These are phyloP conservation scores for Cryptotermes secundus DNA, from an alignment of 1,140 invertebrate genomes.

Conservation along the genomic window DNA sequence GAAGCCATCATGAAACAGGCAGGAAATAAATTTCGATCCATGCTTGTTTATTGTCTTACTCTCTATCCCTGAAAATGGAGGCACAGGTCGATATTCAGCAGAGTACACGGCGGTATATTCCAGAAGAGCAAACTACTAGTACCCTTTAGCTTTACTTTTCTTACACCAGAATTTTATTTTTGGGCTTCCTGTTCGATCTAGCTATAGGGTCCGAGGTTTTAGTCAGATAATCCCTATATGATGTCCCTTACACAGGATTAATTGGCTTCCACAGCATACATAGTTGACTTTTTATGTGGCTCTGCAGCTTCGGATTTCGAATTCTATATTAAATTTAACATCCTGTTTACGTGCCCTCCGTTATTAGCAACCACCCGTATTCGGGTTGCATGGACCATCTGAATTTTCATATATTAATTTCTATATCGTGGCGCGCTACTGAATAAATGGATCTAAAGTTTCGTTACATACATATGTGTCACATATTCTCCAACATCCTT, in stretches of 20 bases:
- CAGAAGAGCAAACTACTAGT: too few relatives aligned
- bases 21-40: too few relatives aligned
- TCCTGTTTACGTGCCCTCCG: neutral
- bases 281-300: neutral
- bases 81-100: too few relatives aligned
- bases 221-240: constrained; percentile 1
- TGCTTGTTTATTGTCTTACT: too few relatives aligned
- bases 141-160: too few relatives aligned
- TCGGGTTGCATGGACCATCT: neutral
- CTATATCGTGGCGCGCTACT: neutral
- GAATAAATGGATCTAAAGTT: neutral
- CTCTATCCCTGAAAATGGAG: too few relatives aligned
- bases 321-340: neutral
- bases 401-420: constrained; percentile 4
- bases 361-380: neutral
- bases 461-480: neutral
- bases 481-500: neutral
- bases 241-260: constrained; percentile 2
- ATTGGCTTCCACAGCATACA: neutral
- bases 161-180: neutral
- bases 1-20: too few relatives aligned
- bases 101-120: too few relatives aligned
- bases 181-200: neutral
- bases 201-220: neutral
- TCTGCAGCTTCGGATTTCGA: neutral